These are phyloP conservation scores for Drosophila barbarae DNA, from an alignment of 2,888 invertebrate species.

Conservation along the genomic window DNA sequence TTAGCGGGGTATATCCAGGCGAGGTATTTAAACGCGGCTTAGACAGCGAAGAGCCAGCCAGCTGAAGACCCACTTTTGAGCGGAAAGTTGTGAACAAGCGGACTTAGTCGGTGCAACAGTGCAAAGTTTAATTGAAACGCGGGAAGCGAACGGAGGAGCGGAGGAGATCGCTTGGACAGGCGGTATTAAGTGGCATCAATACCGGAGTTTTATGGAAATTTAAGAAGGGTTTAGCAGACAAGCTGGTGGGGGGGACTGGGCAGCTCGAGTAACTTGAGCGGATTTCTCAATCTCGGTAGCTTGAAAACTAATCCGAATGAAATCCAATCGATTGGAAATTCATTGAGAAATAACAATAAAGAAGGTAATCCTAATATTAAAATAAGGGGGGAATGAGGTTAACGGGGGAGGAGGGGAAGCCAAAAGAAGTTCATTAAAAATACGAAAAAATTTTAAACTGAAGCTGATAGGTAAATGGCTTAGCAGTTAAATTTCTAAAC, in stretches of 20 bases:
- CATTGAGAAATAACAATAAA: constrained; percentile 39
- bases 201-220: constrained; percentile 38
- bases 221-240: constrained; percentile 39
- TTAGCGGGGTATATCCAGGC: constrained; percentile 66
- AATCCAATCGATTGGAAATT: constrained; percentile 47
- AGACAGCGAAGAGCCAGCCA: constrained; percentile 44
- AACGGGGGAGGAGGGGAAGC: constrained; percentile 10
- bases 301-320: constrained; percentile 43
- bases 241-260: neutral
- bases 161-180: constrained; percentile 12
- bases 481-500: neutral
- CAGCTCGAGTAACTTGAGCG: constrained; percentile 37
- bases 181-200: constrained; percentile 47
- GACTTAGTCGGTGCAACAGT: constrained; percentile 66
- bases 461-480: too few relatives aligned
- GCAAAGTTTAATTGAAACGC: constrained; percentile 67
- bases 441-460: neutral
- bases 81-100: constrained; percentile 66
- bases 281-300: constrained; percentile 42
- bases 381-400: constrained; percentile 4
- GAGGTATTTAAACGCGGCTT: constrained; percentile 68
- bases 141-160: constrained; percentile 33
- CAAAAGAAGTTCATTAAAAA: constrained; percentile 1
- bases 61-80: constrained; percentile 53
- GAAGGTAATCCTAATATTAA: constrained; percentile 26